Base-by-base conservation (phyloP, 2,113 vertebrate genomes). In the Hucho hucho region DNA sequence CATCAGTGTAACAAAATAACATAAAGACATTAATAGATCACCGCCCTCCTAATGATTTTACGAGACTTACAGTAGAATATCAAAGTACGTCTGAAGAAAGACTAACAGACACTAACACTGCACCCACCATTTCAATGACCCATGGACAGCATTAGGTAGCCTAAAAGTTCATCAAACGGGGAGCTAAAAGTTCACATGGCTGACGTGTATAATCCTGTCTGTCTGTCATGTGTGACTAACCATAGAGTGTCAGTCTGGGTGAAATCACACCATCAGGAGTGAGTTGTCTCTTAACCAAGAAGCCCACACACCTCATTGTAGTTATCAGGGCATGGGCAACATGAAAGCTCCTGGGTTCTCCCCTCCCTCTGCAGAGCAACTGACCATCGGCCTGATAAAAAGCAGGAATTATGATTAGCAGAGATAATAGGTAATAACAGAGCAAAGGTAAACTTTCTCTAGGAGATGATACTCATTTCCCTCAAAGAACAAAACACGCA, bases 391-490 rank as follows among this genome's bases (percentile, higher is more conserved):
- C 58, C n/a, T 59, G 58, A 59, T 59, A n/a, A 59, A 59, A 59
- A 1, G n/a, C 18, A 11, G n/a, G 18, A 22, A 59, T 22, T 43
- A 53, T 5, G 65, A 73, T 73, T 53, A 70, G 12, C 37, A 20
- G 32, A 63, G 64, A 63, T 73, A 61, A 47, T 24, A 22, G 61
- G 6, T 2, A 69, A 70, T 66, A 71, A 59, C 22, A 12, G 37
- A 47, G 43, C 43, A 14, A 64, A 76, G 69, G 69, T 61, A 58
- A 70, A 79, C 58, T 64, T 71, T 75, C 37, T 43, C 37, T 43
- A 9, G 37, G 37, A 37, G 14, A 16, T 53, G 47, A 53, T 53
- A 53, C 16, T 53, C 2, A 53, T 53, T 47, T 66, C 65, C 14
- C 71, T 68, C 14, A 70, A 59, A 73, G 67, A 76, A 29, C 32